A percentile compares a stretch with the other conserved stretches of the same genome.
phyloP scores from a whole-genome alignment of 2,888 invertebrate genomes.

The Tethea ocularis region DNA sequence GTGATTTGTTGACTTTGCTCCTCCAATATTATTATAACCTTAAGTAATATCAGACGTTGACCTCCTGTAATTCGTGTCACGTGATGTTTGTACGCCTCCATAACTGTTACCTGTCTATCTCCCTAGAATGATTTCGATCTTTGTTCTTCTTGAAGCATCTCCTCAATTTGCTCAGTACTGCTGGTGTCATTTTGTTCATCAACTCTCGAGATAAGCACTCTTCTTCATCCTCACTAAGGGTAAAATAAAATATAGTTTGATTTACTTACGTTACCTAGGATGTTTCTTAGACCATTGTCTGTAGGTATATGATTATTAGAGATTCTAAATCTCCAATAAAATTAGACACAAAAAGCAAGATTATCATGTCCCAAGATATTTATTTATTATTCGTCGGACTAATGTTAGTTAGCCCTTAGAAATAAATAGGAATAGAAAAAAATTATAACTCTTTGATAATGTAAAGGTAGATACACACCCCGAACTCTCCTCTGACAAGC shows the following conservation, averaged over 20 bases:
- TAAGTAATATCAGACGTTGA: too few relatives aligned
- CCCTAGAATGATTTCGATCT: constrained; percentile 41
- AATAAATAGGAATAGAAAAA: not conserved
- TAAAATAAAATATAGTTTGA: not conserved
- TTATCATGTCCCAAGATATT: too few relatives aligned
- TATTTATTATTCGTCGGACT: too few relatives aligned
- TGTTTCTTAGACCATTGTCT: too few relatives aligned
- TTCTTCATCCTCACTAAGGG: constrained; percentile 53
- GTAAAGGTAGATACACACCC: constrained; percentile 45
- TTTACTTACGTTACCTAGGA: too few relatives aligned
- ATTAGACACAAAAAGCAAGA: too few relatives aligned
- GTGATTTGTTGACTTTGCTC: too few relatives aligned
- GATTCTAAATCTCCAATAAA: too few relatives aligned
- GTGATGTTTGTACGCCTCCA: not conserved
- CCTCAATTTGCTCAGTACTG: constrained; percentile 63
- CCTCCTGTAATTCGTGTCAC: not conserved
- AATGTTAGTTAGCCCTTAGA: too few relatives aligned
- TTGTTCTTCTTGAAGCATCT: constrained; percentile 62
- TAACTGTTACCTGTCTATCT: constrained; percentile 57
- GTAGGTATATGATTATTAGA: too few relatives aligned
- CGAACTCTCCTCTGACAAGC: constrained; percentile 67
- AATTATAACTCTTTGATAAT: constrained; percentile 8
- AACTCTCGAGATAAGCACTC: constrained; percentile 63
- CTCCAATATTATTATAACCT: too few relatives aligned
- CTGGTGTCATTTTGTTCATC: constrained; percentile 65